Conservation (phyloP, 92 coral and sea anemone species). For the Meandrina meandrites region DNA sequence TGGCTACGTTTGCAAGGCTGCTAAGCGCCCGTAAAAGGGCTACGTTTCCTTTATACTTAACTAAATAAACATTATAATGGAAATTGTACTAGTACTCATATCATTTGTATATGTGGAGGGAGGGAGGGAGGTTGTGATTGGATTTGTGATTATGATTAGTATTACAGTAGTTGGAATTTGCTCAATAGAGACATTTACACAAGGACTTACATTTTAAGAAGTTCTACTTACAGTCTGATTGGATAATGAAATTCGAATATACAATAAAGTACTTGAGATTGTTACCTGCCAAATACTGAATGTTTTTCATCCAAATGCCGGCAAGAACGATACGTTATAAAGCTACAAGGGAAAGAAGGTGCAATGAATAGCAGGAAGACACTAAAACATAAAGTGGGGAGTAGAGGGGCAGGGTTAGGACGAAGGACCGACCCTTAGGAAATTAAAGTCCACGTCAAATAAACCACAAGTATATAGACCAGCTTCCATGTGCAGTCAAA, state of each 20-base stretch:
- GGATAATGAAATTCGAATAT: not conserved
- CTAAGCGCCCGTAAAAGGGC: not conserved
- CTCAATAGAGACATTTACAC: too few relatives aligned
- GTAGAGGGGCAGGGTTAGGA: not conserved
- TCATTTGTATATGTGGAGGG: too few relatives aligned
- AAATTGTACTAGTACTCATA: too few relatives aligned
- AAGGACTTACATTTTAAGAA: too few relatives aligned
- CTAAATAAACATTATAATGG: too few relatives aligned
- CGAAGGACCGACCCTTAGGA: not conserved
- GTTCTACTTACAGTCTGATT: not conserved
- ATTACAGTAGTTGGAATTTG: too few relatives aligned
- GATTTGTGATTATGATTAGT: too few relatives aligned
- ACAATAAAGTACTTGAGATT: not conserved
- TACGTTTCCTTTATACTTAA: too few relatives aligned
- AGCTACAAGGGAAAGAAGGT: conserved; percentile 61
- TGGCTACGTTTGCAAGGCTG: too few relatives aligned
- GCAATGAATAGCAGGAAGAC: not conserved
- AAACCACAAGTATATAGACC: not conserved
- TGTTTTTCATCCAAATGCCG: conserved; percentile 97
- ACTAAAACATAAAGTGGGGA: not conserved
- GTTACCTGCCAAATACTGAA: conserved; percentile 95
- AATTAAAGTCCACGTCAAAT: not conserved
- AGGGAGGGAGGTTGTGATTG: too few relatives aligned
- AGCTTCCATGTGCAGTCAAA: too few relatives aligned
- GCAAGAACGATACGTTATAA: conserved; percentile 94